A percentile compares a stretch with the other conserved stretches of the same genome.
phyloP scores from a whole-genome alignment of 2,113 vertebrate genomes.

The Platichthys stellatus region DNA sequence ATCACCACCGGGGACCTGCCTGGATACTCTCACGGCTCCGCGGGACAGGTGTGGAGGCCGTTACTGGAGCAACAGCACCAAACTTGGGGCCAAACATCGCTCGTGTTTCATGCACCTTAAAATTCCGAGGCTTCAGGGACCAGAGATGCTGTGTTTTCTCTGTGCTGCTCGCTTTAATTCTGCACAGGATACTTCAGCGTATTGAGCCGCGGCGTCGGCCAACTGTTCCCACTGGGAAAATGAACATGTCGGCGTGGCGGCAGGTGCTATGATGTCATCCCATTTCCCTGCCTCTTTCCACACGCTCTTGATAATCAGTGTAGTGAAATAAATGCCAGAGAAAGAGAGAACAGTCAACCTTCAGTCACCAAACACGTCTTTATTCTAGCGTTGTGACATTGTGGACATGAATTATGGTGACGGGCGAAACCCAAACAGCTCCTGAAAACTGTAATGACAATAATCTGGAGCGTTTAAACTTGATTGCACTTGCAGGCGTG shows the following conservation, averaged over 20 bases:
- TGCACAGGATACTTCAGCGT: conserved; percentile 13
- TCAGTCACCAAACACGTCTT: conserved; percentile 22
- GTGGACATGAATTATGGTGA: conserved; percentile 17
- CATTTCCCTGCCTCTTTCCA: conserved; percentile 6
- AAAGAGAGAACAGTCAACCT: background rate
- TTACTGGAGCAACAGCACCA: conserved; percentile 33
- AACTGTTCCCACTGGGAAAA: conserved; percentile 46
- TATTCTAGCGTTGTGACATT: conserved; percentile 9
- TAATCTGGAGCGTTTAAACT: conserved; percentile 32
- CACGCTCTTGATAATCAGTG: conserved; percentile 19
- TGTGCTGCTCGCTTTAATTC: conserved; percentile 8
- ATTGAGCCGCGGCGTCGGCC: conserved; percentile 12
- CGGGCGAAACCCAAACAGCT: conserved; percentile 26
- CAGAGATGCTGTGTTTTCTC: conserved; percentile 21
- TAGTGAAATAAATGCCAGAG: conserved; percentile 5
- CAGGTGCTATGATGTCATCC: conserved; percentile 61
- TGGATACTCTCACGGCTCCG: conserved; percentile 31
- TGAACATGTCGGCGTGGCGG: conserved; percentile 37
- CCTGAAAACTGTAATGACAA: conserved; percentile 43
- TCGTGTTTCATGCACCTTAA: conserved; percentile 37
- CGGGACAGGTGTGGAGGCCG: conserved; percentile 55
- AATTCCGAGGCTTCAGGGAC: conserved; percentile 10
- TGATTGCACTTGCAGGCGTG: conserved; percentile 23
- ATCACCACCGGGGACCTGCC: conserved; percentile 25
- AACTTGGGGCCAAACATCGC: conserved; percentile 15